Conservation (phyloP, 2,888 invertebrate species). For the Pyrochroa serraticornis region DNA sequence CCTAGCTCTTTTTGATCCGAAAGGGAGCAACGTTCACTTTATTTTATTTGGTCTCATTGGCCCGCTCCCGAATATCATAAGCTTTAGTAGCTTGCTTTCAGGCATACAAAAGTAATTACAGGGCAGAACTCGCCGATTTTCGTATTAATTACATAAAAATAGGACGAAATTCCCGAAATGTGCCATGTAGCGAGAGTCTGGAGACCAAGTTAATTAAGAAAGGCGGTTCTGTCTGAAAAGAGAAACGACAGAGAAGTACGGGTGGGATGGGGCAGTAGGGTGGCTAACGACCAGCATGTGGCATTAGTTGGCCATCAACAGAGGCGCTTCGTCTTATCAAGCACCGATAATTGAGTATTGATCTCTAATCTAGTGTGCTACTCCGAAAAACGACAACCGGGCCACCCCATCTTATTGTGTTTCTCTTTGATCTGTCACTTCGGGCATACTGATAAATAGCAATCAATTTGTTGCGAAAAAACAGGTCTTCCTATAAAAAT, state of each 20-base stretch:
- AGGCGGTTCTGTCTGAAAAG: constrained; percentile 37
- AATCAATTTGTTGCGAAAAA: constrained; percentile 1
- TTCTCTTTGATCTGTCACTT: constrained; percentile 35
- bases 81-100: constrained; percentile 27
- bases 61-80: constrained; percentile 33
- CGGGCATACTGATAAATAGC: constrained; percentile 8
- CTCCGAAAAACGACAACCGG: constrained; percentile 39
- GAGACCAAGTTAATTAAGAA: constrained; percentile 40
- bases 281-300: constrained; percentile 55
- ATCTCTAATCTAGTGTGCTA: constrained; percentile 53
- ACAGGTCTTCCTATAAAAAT: neutral
- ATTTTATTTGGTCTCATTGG: constrained; percentile 35
- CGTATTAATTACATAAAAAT: too few relatives aligned
- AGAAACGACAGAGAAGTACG: constrained; percentile 38
- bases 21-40: constrained; percentile 48
- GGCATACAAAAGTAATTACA: constrained; percentile 20
- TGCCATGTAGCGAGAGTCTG: too few relatives aligned
- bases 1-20: constrained; percentile 51
- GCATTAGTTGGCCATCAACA: constrained; percentile 56
- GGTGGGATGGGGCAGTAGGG: constrained; percentile 41
- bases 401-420: constrained; percentile 39
- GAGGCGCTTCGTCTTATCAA: constrained; percentile 55
- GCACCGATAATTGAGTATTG: constrained; percentile 59
- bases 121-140: neutral
- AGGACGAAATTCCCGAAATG: too few relatives aligned